phyloP scores from a whole-genome alignment of 2,113 vertebrate genomes.

The Odontophorus gujanensis region DNA sequence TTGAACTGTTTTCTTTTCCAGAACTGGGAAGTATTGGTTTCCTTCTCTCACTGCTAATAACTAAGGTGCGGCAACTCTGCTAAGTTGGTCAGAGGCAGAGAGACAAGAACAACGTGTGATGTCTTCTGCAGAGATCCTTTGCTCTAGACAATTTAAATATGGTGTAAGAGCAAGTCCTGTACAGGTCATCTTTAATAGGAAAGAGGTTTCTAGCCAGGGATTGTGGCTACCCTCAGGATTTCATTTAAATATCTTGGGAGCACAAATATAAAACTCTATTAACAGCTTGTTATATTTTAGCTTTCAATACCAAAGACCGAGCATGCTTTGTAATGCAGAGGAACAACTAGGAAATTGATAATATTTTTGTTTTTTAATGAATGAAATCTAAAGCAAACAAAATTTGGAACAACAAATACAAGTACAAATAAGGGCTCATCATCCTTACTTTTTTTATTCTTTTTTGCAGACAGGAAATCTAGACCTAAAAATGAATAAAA shows the following conservation, averaged over 20 bases:
- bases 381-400: not conserved
- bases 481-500: not conserved
- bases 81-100: not conserved
- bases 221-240: constrained; percentile 53
- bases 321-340: not conserved
- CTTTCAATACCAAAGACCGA: not conserved
- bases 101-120: constrained; percentile 22
- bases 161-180: constrained; percentile 35
- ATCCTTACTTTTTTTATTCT: not conserved
- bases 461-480: not conserved
- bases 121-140: constrained; percentile 30
- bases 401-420: not conserved
- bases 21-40: constrained; percentile 48
- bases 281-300: constrained; percentile 23
- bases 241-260: constrained; percentile 1
- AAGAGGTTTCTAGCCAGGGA: constrained; percentile 3
- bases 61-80: not conserved
- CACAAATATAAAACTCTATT: constrained; percentile 39
- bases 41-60: constrained; percentile 28
- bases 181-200: constrained; percentile 44
- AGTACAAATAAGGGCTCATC: not conserved
- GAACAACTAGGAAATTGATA: not conserved
- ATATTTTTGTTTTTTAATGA: not conserved
- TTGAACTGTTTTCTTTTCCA: constrained; percentile 39
- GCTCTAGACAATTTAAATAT: constrained; percentile 23